Conservation (phyloP, 1,140 invertebrate species). For the Sogatella furcifera region DNA sequence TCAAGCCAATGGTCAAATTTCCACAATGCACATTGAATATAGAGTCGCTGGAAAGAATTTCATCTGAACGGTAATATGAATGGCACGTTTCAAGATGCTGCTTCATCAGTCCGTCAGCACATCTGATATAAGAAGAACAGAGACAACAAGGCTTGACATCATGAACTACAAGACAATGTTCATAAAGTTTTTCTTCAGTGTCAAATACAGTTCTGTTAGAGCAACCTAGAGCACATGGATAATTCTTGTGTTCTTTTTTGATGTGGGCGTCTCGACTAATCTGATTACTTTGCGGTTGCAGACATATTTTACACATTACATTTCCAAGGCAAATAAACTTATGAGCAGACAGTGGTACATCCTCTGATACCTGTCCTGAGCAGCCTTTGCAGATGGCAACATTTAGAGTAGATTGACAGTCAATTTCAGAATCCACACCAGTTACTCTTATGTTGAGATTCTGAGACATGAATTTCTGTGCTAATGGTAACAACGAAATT, state of each 20-base stretch:
- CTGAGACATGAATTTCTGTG: background rate
- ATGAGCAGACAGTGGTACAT: background rate
- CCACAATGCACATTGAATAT: background rate
- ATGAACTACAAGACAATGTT: background rate
- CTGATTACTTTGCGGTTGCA: background rate
- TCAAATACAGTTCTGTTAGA: background rate
- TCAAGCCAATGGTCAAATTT: background rate
- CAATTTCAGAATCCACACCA: background rate
- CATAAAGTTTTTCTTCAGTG: background rate
- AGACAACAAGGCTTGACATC: background rate
- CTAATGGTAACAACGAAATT: background rate
- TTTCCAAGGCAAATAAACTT: background rate
- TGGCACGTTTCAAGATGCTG: background rate
- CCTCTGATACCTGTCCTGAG: background rate
- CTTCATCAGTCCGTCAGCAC: background rate
- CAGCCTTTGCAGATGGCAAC: background rate
- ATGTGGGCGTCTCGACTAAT: background rate
- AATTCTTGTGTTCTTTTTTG: background rate
- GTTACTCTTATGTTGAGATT: background rate
- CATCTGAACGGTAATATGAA: background rate
- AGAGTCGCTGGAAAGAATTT: background rate
- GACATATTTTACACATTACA: background rate
- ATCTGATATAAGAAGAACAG: background rate
- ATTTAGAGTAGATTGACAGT: background rate
- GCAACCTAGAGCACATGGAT: background rate